Conservation (phyloP, 2,113 vertebrate species). For the Microtus pennsylvanicus region DNA sequence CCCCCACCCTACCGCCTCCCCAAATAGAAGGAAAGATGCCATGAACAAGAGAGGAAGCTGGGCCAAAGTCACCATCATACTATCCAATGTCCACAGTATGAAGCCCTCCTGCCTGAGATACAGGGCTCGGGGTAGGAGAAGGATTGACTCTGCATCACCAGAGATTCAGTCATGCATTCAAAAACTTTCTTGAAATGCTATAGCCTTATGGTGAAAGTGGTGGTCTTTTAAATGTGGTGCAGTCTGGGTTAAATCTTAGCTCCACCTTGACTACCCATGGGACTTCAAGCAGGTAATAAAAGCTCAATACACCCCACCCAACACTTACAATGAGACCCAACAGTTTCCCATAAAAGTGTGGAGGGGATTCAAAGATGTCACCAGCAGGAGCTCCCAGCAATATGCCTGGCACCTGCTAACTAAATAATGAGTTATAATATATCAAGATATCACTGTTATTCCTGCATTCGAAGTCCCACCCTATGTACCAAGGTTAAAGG, state of each 20-base stretch:
- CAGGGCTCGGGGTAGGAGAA: background rate
- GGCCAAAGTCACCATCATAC: background rate
- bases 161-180: background rate
- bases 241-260: background rate
- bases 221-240: background rate
- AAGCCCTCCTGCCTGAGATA: background rate
- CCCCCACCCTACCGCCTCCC: background rate
- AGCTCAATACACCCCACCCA: background rate
- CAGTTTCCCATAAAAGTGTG: background rate
- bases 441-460: background rate
- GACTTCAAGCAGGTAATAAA: background rate
- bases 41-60: background rate
- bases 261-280: background rate
- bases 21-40: background rate
- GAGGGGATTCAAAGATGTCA: background rate
- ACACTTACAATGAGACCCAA: background rate
- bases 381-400: background rate
- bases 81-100: too few relatives aligned
- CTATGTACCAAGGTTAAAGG: background rate
- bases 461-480: background rate
- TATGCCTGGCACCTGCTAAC: background rate
- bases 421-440: background rate
- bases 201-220: background rate
- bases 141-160: background rate
- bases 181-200: background rate